phyloP scores from a whole-genome alignment of 2,888 invertebrate genomes.

The Drosophila phalerata region DNA sequence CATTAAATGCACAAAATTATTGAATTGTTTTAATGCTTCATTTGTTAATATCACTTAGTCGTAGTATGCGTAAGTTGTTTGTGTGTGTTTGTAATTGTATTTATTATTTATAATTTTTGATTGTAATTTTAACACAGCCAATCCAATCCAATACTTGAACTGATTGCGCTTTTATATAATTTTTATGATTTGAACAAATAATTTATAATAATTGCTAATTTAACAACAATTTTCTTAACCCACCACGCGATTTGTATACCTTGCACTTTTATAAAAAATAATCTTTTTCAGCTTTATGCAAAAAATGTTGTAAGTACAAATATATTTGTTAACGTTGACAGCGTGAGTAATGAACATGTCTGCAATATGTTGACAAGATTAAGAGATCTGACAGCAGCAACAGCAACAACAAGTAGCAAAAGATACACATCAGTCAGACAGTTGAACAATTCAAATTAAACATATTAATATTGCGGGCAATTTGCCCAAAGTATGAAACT shows the following conservation, averaged over 20 bases:
- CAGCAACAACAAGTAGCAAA: slow-evolving; percentile 12
- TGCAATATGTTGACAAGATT: slow-evolving; percentile 35
- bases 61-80: slow-evolving; percentile 76
- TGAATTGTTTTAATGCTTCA: slow-evolving; percentile 72
- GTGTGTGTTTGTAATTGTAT: slow-evolving; percentile 74
- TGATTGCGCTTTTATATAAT: slow-evolving; percentile 46
- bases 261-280: slow-evolving; percentile 47
- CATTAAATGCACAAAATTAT: slow-evolving; percentile 65
- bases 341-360: slow-evolving; percentile 53
- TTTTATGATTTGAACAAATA: slow-evolving; percentile 20
- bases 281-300: slow-evolving; percentile 21
- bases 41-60: slow-evolving; percentile 35
- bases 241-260: slow-evolving; percentile 45
- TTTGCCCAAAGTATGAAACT: slow-evolving; percentile 58
- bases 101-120: slow-evolving; percentile 9
- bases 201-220: slow-evolving; percentile 80
- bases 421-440: slow-evolving; percentile 28
- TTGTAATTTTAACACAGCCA: slow-evolving; percentile 45
- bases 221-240: slow-evolving; percentile 71
- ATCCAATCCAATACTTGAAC: slow-evolving; percentile 42
- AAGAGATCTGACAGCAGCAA: slow-evolving; percentile 32
- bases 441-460: slow-evolving; percentile 38
- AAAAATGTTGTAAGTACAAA: slow-evolving; percentile 42
- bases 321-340: slow-evolving; percentile 53
- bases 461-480: slow-evolving; percentile 50